Evolutionary conservation across 2,113 vertebrate genomes (phyloP).

Genomic region (Heterotilapia buettikoferi): DNA sequence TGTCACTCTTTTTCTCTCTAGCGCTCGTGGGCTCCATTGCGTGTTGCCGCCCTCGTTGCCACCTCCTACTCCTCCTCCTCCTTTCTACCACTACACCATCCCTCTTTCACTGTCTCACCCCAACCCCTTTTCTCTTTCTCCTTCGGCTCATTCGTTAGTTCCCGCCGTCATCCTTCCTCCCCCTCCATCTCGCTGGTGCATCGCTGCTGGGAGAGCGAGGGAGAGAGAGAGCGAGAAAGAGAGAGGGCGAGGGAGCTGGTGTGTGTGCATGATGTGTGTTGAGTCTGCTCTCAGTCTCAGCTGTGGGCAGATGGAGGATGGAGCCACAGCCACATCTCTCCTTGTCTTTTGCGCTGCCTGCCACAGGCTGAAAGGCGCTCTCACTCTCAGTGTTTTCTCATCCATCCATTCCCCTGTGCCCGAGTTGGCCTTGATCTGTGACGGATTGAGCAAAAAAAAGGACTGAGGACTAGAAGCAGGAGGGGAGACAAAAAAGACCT

Average conservation of each 20-base stretch:
- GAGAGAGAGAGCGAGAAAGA: background rate
- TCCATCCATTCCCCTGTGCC: slow-evolving; percentile 42
- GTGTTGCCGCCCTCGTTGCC: slow-evolving; percentile 36
- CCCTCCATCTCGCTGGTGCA: slow-evolving; percentile 78
- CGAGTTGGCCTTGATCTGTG: slow-evolving; percentile 43
- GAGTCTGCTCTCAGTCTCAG: slow-evolving; percentile 73
- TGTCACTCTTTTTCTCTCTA: slow-evolving; percentile 44
- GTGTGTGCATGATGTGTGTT: slow-evolving; percentile 44
- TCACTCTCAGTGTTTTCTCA: slow-evolving; percentile 39
- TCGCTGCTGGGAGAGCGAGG: slow-evolving; percentile 71
- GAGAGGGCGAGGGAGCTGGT: background rate
- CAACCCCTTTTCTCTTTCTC: slow-evolving; percentile 28
- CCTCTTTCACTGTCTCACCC: slow-evolving; percentile 35
- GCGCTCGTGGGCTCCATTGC: slow-evolving; percentile 14
- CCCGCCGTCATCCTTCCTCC: slow-evolving; percentile 53
- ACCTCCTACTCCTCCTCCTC: slow-evolving; percentile 23
- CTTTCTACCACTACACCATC: slow-evolving; percentile 7
- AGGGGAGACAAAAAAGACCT: slow-evolving; percentile 36
- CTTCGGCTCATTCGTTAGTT: slow-evolving; percentile 51
- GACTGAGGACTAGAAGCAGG: slow-evolving; percentile 39
- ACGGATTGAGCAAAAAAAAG: slow-evolving; percentile 43
- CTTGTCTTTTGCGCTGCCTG: slow-evolving; percentile 58
- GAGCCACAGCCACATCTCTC: slow-evolving; percentile 64
- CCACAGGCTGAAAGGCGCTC: slow-evolving; percentile 63
- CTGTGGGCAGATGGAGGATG: slow-evolving; percentile 74